Evolutionary conservation across 2,797 vertebrate genomes (phyloP).

Genomic region (Heliangelus exortis): DNA sequence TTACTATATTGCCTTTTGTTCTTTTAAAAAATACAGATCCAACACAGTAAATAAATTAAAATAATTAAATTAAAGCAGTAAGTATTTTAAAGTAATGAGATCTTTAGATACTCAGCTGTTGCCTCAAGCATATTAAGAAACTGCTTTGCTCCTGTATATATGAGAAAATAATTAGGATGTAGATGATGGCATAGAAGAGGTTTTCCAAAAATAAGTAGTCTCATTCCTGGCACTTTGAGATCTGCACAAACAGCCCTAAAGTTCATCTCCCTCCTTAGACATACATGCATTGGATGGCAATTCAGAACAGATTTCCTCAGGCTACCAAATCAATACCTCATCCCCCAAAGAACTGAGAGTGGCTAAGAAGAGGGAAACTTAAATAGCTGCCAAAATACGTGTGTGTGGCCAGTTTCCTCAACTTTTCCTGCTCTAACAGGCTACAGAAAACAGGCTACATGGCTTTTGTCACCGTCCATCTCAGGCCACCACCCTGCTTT

Average conservation of each 20-base stretch:
- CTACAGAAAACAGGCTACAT: background rate
- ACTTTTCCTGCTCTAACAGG: background rate
- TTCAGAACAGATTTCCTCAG: conserved; percentile 1
- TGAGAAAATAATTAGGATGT: background rate
- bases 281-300: background rate
- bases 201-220: background rate
- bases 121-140: background rate
- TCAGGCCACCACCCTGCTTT: fast-evolving
- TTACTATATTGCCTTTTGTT: background rate
- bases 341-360: background rate
- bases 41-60: background rate
- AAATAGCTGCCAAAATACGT: conserved; percentile 2
- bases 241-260: background rate
- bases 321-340: background rate
- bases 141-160: background rate
- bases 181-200: background rate
- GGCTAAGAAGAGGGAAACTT: background rate
- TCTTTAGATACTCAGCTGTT: background rate
- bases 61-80: background rate
- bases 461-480: background rate
- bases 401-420: background rate
- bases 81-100: background rate
- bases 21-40: background rate
- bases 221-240: background rate
- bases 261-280: background rate